phyloP scores from a whole-genome alignment of 2,888 invertebrate genomes.

The Pycnomerus fuliginosus region DNA sequence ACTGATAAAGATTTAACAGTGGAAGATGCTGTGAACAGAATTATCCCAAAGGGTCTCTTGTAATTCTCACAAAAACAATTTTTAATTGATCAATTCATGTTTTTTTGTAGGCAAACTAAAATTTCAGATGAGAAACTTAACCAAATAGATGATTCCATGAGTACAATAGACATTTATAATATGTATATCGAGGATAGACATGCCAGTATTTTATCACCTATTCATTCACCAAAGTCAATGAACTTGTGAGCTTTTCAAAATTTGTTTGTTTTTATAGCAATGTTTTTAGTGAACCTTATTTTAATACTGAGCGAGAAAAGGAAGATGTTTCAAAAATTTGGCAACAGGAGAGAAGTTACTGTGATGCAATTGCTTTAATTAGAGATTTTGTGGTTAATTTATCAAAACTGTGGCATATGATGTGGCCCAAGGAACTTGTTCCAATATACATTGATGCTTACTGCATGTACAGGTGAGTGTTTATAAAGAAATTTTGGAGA shows the following conservation, averaged over 20 bases:
- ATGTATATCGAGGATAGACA: conserved; percentile 56
- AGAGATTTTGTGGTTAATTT: conserved; percentile 61
- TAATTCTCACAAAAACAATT: conserved; percentile 38
- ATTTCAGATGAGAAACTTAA: conserved; percentile 13
- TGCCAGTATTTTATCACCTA: conserved; percentile 40
- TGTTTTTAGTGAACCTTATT: conserved; percentile 57
- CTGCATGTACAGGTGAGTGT: conserved; percentile 53
- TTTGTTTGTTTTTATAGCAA: not conserved
- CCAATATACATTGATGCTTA: conserved; percentile 63
- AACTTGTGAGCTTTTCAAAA: conserved; percentile 16
- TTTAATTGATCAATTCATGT: conserved; percentile 16
- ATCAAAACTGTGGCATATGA: conserved; percentile 61
- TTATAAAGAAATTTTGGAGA: conserved; percentile 1
- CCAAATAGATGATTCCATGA: conserved; percentile 59
- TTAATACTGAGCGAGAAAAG: conserved; percentile 65
- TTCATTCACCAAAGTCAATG: conserved; percentile 39
- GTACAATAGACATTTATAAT: conserved; percentile 63
- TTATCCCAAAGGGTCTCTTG: conserved; percentile 64
- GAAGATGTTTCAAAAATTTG: conserved; percentile 66
- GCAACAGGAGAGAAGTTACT: conserved; percentile 58
- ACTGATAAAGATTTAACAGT: conserved; percentile 63
- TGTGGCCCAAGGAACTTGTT: conserved; percentile 65
- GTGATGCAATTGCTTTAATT: conserved; percentile 62
- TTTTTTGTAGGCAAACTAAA: conserved; percentile 9
- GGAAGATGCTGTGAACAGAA: conserved; percentile 66